Evolutionary conservation across 2,113 vertebrate species (phyloP).

Genomic region (Halichoeres trimaculatus): DNA sequence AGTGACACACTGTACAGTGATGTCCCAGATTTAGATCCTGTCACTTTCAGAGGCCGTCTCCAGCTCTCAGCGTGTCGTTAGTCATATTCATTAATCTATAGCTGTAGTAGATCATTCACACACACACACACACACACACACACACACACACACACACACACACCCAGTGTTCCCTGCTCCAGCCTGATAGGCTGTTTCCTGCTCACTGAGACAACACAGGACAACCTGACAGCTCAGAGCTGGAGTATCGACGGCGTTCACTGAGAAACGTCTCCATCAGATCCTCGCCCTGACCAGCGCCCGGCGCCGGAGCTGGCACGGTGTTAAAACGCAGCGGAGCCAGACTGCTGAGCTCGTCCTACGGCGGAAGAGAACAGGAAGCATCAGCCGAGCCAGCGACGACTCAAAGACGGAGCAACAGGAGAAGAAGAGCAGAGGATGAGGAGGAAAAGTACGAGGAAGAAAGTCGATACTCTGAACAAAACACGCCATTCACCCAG

Average conservation of each 20-base stretch:
- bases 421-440: constrained; percentile 25
- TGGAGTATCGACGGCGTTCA: neutral
- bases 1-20: constrained; percentile 37
- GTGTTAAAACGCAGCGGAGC: constrained; percentile 42
- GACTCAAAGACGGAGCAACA: constrained; percentile 45
- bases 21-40: constrained; percentile 67
- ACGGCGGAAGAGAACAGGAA: constrained; percentile 54
- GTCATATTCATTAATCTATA: constrained; percentile 24
- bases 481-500: constrained; percentile 64
- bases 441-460: constrained; percentile 20
- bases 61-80: neutral
- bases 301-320: constrained; percentile 61
- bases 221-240: neutral
- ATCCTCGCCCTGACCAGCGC: constrained; percentile 32
- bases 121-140: neutral
- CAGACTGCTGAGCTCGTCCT: constrained; percentile 64
- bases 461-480: constrained; percentile 71
- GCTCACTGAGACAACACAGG: neutral
- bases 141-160: neutral
- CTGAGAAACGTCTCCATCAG: constrained; percentile 23
- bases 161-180: neutral
- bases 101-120: neutral
- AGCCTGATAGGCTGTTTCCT: neutral
- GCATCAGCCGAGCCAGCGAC: constrained; percentile 43
- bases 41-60: constrained; percentile 44